A percentile compares a stretch with the other conserved stretches of the same genome.
Evolutionary conservation across 2,113 vertebrate genomes (phyloP).

Genomic region (Rynchops niger): DNA sequence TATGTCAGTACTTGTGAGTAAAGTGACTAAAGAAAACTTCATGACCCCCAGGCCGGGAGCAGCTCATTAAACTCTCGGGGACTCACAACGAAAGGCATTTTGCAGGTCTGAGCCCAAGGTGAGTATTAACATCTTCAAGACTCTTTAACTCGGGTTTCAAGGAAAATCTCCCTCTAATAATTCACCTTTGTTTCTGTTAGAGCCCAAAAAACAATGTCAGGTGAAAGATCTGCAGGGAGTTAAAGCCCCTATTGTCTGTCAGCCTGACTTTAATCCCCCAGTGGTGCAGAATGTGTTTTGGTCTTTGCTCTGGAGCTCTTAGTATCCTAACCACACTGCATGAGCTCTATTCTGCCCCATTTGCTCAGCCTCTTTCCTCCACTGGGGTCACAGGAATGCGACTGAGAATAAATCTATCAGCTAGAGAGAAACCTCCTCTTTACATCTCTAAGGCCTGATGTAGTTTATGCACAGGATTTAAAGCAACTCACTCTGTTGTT

Average conservation of each 20-base stretch:
- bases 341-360: neutral
- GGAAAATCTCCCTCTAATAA: neutral
- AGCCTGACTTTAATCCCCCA: neutral
- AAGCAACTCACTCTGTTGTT: neutral
- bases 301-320: neutral
- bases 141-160: neutral
- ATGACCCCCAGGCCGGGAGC: neutral
- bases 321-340: neutral
- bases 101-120: neutral
- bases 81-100: neutral
- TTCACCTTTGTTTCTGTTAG: neutral
- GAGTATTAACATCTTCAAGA: neutral
- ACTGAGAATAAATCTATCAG: conserved; percentile 14
- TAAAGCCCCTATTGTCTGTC: neutral
- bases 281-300: neutral
- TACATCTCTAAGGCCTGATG: neutral
- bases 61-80: neutral
- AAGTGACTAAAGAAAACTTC: neutral
- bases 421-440: neutral
- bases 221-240: neutral
- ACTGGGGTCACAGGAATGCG: neutral
- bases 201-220: neutral
- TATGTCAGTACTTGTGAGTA: neutral
- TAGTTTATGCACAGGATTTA: neutral
- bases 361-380: neutral